These are phyloP conservation scores for Orchesella cincta DNA, from an alignment of 1,140 invertebrate species.

Conservation along the genomic window DNA sequence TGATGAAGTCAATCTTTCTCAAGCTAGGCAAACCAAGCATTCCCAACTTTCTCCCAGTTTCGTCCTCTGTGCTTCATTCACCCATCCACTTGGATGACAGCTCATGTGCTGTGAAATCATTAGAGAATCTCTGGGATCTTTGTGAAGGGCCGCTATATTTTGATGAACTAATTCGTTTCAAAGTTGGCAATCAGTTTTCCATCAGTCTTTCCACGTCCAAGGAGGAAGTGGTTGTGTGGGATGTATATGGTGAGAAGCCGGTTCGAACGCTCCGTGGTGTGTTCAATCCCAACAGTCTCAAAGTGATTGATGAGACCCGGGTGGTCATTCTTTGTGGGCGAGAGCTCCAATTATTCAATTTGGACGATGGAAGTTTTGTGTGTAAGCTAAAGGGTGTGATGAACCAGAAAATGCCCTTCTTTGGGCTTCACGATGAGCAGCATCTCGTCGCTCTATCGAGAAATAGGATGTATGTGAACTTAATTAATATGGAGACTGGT, in stretches of 20 bases:
- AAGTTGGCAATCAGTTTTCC: conserved; percentile 65
- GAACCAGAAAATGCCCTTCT: conserved; percentile 83
- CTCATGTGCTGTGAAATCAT: not conserved
- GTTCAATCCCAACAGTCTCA: conserved; percentile 68
- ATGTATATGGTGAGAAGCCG: conserved; percentile 61
- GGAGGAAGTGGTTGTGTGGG: conserved; percentile 79
- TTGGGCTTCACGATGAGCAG: conserved; percentile 72
- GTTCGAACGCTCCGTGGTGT: conserved; percentile 71
- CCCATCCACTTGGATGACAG: conserved; percentile 29
- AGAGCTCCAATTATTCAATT: conserved; percentile 76
- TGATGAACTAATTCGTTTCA: conserved; percentile 63
- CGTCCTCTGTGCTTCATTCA: conserved; percentile 38
- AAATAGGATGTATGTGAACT: conserved; percentile 86
- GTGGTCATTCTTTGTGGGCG: conserved; percentile 78
- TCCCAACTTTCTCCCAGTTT: conserved; percentile 48
- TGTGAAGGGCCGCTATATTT: conserved; percentile 50
- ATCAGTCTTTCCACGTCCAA: conserved; percentile 71
- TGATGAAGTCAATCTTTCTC: conserved; percentile 44
- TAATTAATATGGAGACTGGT: conserved; percentile 79
- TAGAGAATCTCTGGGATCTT: conserved; percentile 41
- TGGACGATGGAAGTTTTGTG: conserved; percentile 71
- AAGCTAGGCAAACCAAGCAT: conserved; percentile 34
- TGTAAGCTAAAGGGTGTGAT: conserved; percentile 75
- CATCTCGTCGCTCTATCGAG: conserved; percentile 79
- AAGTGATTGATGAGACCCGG: conserved; percentile 70